These are phyloP conservation scores for Chironomus tepperi DNA, from an alignment of 1,140 invertebrate genomes.

Conservation along the genomic window DNA sequence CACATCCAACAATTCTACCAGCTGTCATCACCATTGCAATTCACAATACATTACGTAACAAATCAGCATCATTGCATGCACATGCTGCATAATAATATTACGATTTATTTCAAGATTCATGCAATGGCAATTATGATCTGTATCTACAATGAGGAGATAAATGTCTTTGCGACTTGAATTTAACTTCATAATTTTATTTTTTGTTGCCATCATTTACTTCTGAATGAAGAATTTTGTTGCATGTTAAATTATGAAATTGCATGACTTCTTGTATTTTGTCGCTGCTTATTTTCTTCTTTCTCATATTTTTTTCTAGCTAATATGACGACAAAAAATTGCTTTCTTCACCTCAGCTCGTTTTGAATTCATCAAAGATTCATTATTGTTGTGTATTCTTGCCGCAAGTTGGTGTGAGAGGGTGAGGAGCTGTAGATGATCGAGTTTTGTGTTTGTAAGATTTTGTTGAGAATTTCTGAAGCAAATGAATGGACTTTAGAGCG, in stretches of 20 bases:
- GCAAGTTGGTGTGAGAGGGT: background rate
- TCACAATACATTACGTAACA: background rate
- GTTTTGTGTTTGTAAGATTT: too few species aligned
- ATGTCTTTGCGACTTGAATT: too few species aligned
- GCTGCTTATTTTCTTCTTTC: too few species aligned
- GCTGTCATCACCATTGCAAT: background rate
- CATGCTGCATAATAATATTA: background rate
- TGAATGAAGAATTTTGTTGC: conserved; percentile 18
- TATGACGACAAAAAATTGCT: background rate
- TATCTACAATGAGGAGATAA: background rate
- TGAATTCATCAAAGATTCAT: too few species aligned
- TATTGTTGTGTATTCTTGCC: background rate
- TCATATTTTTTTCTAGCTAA: background rate
- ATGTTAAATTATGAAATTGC: conserved; percentile 7
- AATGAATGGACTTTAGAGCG: too few species aligned
- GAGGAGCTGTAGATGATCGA: too few species aligned
- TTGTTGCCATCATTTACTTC: background rate
- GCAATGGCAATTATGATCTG: conserved; percentile 12
- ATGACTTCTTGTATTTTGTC: conserved; percentile 3
- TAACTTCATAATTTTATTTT: too few species aligned
- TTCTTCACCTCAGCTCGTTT: background rate
- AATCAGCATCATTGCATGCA: background rate
- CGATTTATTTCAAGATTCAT: background rate
- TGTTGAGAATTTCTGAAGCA: too few species aligned
- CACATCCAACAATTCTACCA: background rate